phyloP scores from a whole-genome alignment of 2,113 vertebrate species.

The Sitta europaea region DNA sequence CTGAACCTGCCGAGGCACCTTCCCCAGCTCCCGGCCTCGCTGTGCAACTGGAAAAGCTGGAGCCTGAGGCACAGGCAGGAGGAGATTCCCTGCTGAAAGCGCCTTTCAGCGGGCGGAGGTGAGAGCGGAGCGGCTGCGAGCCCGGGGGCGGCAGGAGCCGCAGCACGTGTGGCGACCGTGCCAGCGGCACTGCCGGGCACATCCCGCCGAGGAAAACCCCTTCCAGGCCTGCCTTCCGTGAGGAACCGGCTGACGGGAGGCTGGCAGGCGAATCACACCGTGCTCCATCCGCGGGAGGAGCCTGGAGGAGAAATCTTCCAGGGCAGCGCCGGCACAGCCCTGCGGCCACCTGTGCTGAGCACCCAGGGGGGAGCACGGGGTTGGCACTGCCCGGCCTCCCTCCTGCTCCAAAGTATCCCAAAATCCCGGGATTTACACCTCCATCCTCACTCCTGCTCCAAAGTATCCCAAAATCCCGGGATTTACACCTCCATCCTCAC shows the following conservation, averaged over 20 bases:
- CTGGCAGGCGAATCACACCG: not conserved
- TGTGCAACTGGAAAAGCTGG: not conserved
- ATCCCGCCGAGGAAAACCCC: not conserved
- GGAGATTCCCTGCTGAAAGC: not conserved
- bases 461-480: not conserved
- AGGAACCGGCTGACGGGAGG: not conserved
- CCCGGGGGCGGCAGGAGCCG: not conserved
- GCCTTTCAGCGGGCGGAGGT: not conserved
- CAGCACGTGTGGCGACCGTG: not conserved
- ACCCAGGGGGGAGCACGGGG: not conserved
- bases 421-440: rapidly evolving
- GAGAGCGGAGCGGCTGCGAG: not conserved
- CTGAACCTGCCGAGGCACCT: not conserved
- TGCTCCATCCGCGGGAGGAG: not conserved
- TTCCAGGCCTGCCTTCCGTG: not conserved
- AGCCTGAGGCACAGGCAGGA: not conserved
- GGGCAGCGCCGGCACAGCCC: not conserved
- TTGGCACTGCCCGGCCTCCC: rapidly evolving
- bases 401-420: not conserved
- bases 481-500: rapidly evolving
- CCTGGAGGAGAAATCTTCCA: not conserved
- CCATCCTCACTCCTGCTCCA: not conserved
- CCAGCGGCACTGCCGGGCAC: not conserved
- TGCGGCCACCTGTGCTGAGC: not conserved
- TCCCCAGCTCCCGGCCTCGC: not conserved